These are phyloP conservation scores for Pristionchus pacificus DNA, from an alignment of 1,140 invertebrate genomes.

Conservation along the genomic window DNA sequence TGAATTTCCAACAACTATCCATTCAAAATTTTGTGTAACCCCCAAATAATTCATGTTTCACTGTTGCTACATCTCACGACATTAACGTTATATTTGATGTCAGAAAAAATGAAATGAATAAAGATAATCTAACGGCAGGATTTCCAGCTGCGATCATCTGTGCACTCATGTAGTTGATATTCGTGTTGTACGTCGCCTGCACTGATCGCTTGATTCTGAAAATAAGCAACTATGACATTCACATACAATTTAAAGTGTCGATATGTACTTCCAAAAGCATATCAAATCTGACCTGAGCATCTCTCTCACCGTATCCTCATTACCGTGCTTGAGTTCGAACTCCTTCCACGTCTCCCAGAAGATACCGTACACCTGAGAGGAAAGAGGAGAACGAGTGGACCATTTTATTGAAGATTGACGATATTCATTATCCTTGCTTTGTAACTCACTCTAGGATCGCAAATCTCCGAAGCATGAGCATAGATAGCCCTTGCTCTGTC, in stretches of 20 bases:
- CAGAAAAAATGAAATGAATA: too few relatives aligned
- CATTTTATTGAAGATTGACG: constrained; percentile 10
- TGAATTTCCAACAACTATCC: too few relatives aligned
- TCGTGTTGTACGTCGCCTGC: constrained; percentile 54
- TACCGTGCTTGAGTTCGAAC: constrained; percentile 98
- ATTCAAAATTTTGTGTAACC: too few relatives aligned
- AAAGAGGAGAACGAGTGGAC: background rate
- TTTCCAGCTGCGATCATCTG: constrained; percentile 77
- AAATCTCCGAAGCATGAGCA: constrained; percentile 95
- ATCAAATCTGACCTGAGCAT: constrained; percentile 75
- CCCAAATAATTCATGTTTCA: too few relatives aligned
- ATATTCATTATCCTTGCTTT: background rate
- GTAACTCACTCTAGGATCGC: constrained; percentile 79
- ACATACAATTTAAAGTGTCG: background rate
- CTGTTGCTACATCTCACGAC: too few relatives aligned
- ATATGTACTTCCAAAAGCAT: background rate
- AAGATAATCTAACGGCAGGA: too few relatives aligned
- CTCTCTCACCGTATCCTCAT: constrained; percentile 97
- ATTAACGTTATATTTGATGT: too few relatives aligned
- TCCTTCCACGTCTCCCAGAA: constrained; percentile 99
- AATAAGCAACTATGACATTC: background rate
- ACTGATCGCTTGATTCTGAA: constrained; percentile 33
- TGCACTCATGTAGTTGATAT: constrained; percentile 86
- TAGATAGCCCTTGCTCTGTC: constrained; percentile 94
- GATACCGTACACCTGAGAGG: constrained; percentile 72